These are phyloP conservation scores for Odontocolon sp. DNA, from an alignment of 2,888 invertebrate species.

Conservation along the genomic window DNA sequence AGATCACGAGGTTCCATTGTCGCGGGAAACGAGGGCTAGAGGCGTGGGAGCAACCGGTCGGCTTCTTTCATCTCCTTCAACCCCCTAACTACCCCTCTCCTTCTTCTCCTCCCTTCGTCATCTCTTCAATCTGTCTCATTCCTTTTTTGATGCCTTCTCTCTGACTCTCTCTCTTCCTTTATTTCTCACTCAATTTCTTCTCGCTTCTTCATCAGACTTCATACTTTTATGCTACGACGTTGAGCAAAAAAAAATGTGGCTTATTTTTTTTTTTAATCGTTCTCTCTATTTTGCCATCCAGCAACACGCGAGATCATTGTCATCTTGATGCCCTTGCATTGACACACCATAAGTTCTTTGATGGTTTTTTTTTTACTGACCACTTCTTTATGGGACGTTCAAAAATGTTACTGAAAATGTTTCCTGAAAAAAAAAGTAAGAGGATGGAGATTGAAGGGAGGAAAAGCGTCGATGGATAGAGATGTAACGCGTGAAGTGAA, in stretches of 20 bases:
- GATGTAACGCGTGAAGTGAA: background rate
- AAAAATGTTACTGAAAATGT: background rate
- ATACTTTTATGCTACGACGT: conserved; percentile 6
- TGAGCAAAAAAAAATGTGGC: conserved; percentile 20
- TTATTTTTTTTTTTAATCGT: background rate
- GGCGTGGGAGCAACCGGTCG: conserved; percentile 78
- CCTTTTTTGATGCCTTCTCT: conserved; percentile 47
- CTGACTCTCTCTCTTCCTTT: conserved; percentile 54
- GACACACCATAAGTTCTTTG: conserved; percentile 25
- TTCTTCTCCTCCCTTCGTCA: conserved; percentile 35
- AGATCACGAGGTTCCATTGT: conserved; percentile 77
- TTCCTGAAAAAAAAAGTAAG: background rate
- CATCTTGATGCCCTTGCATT: conserved; percentile 46
- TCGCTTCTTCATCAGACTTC: conserved; percentile 5
- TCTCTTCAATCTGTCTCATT: conserved; percentile 43
- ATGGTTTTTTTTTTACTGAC: conserved; percentile 16
- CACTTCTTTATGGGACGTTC: conserved; percentile 10
- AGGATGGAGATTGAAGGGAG: background rate
- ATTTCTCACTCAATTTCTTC: conserved; percentile 21
- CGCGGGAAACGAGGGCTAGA: conserved; percentile 65
- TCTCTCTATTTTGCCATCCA: conserved; percentile 41
- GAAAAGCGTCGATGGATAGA: conserved; percentile 23
- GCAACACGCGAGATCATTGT: conserved; percentile 56
- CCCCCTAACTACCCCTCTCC: conserved; percentile 63
- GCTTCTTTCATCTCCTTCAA: conserved; percentile 77